These are phyloP conservation scores for Acropternis orthonyx DNA, from an alignment of 2,797 vertebrate species.

Conservation along the genomic window DNA sequence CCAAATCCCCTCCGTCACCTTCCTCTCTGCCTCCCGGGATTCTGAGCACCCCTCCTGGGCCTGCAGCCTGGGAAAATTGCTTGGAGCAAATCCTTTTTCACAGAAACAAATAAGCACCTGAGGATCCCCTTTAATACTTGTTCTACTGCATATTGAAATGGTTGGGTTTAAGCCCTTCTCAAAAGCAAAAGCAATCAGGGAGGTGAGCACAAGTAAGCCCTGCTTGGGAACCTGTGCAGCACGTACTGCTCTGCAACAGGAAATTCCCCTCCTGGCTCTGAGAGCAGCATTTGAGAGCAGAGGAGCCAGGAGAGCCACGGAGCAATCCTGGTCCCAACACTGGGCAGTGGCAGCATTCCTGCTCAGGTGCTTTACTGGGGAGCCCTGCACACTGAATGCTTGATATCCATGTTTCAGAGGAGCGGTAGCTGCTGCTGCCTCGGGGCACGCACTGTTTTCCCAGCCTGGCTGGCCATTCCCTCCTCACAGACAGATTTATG, in stretches of 20 bases:
- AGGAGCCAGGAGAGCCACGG: fast-evolving
- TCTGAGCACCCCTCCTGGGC: background rate
- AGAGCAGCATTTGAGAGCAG: background rate
- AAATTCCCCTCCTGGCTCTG: background rate
- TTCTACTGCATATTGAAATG: background rate
- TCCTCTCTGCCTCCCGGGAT: background rate
- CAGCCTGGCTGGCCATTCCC: background rate
- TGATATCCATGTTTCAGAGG: fast-evolving
- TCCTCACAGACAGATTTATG: background rate
- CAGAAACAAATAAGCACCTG: background rate
- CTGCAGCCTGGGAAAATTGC: background rate
- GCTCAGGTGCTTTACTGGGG: background rate
- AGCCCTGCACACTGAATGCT: background rate
- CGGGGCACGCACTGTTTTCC: background rate
- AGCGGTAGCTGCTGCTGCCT: background rate
- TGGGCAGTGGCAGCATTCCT: fast-evolving
- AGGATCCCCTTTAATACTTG: background rate
- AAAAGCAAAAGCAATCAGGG: background rate
- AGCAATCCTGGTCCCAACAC: fast-evolving
- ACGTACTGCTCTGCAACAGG: background rate
- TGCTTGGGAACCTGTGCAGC: background rate
- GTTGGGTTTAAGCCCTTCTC: conserved; percentile 5
- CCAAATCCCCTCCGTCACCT: background rate
- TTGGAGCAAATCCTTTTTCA: background rate
- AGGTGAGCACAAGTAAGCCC: background rate